Conservation (phyloP, 2,888 invertebrate species). For the Theodoxus fluviatilis region DNA sequence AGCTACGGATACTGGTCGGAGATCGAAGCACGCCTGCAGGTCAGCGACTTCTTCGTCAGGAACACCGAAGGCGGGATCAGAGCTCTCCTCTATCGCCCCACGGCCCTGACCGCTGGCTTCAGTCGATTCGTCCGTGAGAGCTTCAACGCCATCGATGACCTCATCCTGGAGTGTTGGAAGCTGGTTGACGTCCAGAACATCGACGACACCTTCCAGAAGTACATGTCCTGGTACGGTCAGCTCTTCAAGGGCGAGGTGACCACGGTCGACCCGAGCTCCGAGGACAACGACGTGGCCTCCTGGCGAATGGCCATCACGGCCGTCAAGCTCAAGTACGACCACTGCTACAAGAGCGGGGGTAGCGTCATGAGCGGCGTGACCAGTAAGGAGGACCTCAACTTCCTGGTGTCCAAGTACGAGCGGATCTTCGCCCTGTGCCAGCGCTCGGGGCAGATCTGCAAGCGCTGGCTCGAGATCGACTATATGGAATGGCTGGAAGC, state of each 20-base stretch:
- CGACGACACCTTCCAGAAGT: slow-evolving; percentile 25
- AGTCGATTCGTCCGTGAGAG: slow-evolving; percentile 34
- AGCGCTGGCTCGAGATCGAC: slow-evolving; percentile 37
- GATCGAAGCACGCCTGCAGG: slow-evolving; percentile 37
- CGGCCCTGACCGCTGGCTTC: slow-evolving; percentile 10
- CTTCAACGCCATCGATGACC: slow-evolving; percentile 33
- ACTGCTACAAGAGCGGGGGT: slow-evolving; percentile 19
- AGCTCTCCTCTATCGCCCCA: too few species aligned
- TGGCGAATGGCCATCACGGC: slow-evolving; percentile 34
- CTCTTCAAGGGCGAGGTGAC: slow-evolving; percentile 31
- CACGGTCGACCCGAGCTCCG: slow-evolving; percentile 20
- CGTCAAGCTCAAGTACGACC: slow-evolving; percentile 35
- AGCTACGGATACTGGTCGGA: slow-evolving; percentile 37
- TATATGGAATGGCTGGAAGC: slow-evolving; percentile 43
- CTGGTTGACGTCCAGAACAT: slow-evolving; percentile 31
- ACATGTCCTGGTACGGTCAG: slow-evolving; percentile 34
- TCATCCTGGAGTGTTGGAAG: slow-evolving; percentile 41
- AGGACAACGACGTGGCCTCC: slow-evolving; percentile 24
- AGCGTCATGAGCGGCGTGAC: slow-evolving; percentile 26
- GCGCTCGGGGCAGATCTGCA: slow-evolving; percentile 25
- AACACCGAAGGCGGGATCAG: slow-evolving; percentile 16
- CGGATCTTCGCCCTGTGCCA: slow-evolving; percentile 34
- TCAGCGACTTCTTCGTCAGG: slow-evolving; percentile 36
- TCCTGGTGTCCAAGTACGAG: slow-evolving; percentile 35
- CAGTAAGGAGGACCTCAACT: slow-evolving; percentile 29